Evolutionary conservation across 1,140 invertebrate species (phyloP).

Genomic region (Drepana arcuata): DNA sequence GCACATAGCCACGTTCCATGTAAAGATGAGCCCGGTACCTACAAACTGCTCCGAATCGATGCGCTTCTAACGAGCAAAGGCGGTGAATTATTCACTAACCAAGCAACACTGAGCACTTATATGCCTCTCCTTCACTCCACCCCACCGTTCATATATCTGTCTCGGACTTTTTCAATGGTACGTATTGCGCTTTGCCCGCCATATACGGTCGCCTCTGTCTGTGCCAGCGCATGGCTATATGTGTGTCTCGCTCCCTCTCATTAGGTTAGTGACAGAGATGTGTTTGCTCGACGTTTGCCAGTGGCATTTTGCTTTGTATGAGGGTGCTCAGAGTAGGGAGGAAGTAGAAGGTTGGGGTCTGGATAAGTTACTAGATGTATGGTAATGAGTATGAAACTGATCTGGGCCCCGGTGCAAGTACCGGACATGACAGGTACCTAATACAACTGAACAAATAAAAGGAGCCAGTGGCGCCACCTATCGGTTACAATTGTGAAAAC

Average conservation of each 20-base stretch:
- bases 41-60: slow-evolving; percentile 14
- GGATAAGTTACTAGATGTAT: neutral
- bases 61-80: slow-evolving; percentile 26
- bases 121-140: slow-evolving; percentile 21
- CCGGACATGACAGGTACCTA: no score
- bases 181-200: slow-evolving; percentile 60
- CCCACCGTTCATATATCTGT: slow-evolving; percentile 14
- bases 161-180: slow-evolving; percentile 23
- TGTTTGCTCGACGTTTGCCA: slow-evolving; percentile 59
- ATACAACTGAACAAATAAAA: neutral
- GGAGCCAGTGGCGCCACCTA: no score
- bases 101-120: slow-evolving; percentile 45
- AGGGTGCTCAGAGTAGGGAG: slow-evolving; percentile 15
- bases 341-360: neutral
- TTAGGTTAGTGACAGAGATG: slow-evolving; percentile 48
- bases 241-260: slow-evolving; percentile 45
- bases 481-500: no score
- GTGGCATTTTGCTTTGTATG: slow-evolving; percentile 30
- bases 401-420: no score
- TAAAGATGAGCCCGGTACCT: no score
- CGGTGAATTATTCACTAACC: slow-evolving; percentile 59
- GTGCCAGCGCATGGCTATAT: slow-evolving; percentile 8
- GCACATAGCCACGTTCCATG: no score
- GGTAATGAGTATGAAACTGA: neutral
- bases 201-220: slow-evolving; percentile 37